A percentile compares a stretch with the other conserved stretches of the same genome.
Evolutionary conservation across 2,797 vertebrate genomes (phyloP).

Genomic region (Steatocranus sp.): DNA sequence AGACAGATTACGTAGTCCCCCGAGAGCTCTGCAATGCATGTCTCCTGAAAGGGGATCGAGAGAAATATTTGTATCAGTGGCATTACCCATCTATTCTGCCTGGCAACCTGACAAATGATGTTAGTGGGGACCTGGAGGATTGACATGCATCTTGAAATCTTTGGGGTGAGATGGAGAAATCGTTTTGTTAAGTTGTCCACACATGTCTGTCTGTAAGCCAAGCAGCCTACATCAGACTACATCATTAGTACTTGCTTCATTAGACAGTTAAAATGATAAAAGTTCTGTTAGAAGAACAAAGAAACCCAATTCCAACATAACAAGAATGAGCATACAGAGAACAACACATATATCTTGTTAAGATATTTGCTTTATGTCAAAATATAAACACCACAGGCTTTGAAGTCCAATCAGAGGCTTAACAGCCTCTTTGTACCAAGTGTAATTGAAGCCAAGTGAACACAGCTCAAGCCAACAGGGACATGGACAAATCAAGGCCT

Average conservation of each 20-base stretch:
- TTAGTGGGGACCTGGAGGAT: neutral
- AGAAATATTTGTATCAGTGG: neutral
- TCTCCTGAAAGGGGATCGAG: neutral
- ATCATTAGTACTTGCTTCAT: neutral
- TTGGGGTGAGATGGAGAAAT: neutral
- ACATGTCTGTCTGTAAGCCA: neutral
- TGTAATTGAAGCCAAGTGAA: conserved; percentile 28
- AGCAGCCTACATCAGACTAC: neutral
- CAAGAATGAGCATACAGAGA: neutral
- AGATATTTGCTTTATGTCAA: neutral
- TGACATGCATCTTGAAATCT: conserved; percentile 3
- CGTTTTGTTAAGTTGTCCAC: neutral
- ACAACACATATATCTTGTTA: neutral
- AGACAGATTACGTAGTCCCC: neutral
- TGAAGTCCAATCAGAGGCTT: conserved; percentile 14
- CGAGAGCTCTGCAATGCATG: neutral
- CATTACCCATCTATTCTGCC: neutral
- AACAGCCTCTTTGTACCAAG: neutral
- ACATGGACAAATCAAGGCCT: conserved; percentile 22
- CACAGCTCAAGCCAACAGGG: neutral
- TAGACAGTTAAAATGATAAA: neutral
- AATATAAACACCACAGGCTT: conserved; percentile 2
- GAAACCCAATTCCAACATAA: rapidly evolving
- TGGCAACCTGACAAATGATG: conserved; percentile 2
- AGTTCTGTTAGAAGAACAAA: rapidly evolving